Base-by-base conservation (phyloP, 2,797 vertebrate species). In the Rachycentron canadum region DNA sequence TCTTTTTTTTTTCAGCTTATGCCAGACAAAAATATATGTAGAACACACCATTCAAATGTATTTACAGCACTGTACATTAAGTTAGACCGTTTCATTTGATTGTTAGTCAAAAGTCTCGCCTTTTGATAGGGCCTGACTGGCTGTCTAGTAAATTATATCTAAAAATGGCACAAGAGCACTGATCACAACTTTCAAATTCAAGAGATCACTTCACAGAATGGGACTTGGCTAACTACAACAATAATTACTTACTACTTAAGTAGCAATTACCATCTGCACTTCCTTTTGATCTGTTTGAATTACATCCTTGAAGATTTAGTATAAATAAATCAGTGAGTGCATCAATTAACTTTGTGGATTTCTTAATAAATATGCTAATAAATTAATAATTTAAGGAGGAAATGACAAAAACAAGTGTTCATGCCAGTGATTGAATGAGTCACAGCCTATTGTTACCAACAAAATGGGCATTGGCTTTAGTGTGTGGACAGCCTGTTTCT, bases 11-110 rank as follows among this genome's bases (percentile, higher is more conserved):
- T 88, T 91, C 83, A 87, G 89, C 82, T 87, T 86, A 84, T 91
- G 90, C 90, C 92, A 76, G 91, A 93, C 93, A 91, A 92, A 93
- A 91, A 92, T 94, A 94, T 93, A 93, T 93, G 86, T 92, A 94
- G 89, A 93, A 90, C 92, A 95, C 94, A 93, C 93, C 91, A 94
- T 94, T 94, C 89, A 95, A 94, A 95, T 88, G 91, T 96, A 95
- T 96, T 95, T 95, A 96, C 95, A 96, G 90, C 85, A 87, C 93
- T 95, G 93, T 95, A 95, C 94, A 95, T 91, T 93, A 93, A 95
- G 90, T 93, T 85, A 92, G 88, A 93, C 90, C 83, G 68, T 90
- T 89, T 82, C 71, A 69, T 84, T 84, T 88, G 90, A 92, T 92
- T 92, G 87, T 85, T 92, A 88, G 82, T 92, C 86, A 86, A 85